Conservation (phyloP, 2,888 invertebrate species). For the Linyphia triangularis region DNA sequence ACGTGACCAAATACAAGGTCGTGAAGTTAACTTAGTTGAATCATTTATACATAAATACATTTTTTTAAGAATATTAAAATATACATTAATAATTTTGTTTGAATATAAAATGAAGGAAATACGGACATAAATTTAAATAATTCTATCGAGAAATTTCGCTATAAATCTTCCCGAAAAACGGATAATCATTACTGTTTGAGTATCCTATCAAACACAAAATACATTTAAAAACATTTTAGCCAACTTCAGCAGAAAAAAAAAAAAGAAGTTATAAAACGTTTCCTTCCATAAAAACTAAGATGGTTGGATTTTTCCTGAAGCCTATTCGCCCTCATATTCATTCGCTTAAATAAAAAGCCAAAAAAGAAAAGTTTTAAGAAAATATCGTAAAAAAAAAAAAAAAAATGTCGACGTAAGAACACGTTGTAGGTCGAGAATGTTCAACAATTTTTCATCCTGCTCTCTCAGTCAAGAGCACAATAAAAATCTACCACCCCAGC, state of each 20-base stretch:
- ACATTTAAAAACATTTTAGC: slow-evolving; percentile 3
- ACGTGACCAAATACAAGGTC: no score
- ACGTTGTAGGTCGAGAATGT: slow-evolving; percentile 35
- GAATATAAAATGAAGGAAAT: no score
- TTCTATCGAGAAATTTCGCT: no score
- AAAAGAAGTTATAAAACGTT: slow-evolving; percentile 16
- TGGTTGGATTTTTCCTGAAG: not conserved
- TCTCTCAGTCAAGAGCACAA: slow-evolving; percentile 28
- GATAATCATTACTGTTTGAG: not conserved
- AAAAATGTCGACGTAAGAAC: slow-evolving; percentile 36
- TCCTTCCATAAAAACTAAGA: slow-evolving; percentile 29
- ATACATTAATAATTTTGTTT: no score
- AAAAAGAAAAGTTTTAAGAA: not conserved
- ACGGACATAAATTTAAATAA: no score
- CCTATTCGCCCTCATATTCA: slow-evolving; percentile 34
- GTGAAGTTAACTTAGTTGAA: no score
- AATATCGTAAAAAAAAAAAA: not conserved
- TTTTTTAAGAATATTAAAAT: no score
- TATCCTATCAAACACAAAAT: not conserved
- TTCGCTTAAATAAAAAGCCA: slow-evolving; percentile 34
- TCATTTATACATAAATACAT: no score
- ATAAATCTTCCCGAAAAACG: no score
- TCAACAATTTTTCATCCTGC: slow-evolving; percentile 49
- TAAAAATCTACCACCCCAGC: slow-evolving; percentile 14
- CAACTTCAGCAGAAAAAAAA: not conserved